phyloP scores from a whole-genome alignment of 2,797 vertebrate genomes.

The Momotus momota region DNA sequence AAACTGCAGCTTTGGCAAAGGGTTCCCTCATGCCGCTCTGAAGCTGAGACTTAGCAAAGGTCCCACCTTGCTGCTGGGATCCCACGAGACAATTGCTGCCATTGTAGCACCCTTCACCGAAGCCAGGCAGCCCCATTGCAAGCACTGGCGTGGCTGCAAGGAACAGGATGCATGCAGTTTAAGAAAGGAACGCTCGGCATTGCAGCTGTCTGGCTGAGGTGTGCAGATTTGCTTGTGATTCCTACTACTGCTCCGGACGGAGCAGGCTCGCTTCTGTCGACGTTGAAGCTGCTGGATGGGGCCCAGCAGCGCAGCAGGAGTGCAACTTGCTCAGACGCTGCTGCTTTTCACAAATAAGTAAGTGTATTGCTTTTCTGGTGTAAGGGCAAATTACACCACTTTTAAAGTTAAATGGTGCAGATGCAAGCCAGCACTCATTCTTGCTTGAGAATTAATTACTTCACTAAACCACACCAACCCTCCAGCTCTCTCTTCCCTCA shows the following conservation, averaged over 20 bases:
- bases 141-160: rapidly evolving
- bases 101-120: background rate
- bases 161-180: rapidly evolving
- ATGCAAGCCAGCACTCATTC: background rate
- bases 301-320: background rate
- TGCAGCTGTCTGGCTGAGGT: background rate
- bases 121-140: background rate
- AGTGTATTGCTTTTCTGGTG: background rate
- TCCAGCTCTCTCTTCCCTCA: background rate
- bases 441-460: background rate
- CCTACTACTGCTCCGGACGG: background rate
- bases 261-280: rapidly evolving
- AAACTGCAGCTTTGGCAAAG: background rate
- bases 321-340: background rate
- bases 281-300: rapidly evolving
- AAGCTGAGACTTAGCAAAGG: background rate
- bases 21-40: background rate
- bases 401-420: background rate
- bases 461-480: background rate
- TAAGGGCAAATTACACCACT: background rate
- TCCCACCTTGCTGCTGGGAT: background rate
- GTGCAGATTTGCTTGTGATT: background rate
- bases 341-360: background rate
- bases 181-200: rapidly evolving
- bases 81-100: rapidly evolving